Evolutionary conservation across 2,888 invertebrate species (phyloP), one percentile per base, ranked within the genome.

Genomic region (Conistra vaccinii): DNA sequence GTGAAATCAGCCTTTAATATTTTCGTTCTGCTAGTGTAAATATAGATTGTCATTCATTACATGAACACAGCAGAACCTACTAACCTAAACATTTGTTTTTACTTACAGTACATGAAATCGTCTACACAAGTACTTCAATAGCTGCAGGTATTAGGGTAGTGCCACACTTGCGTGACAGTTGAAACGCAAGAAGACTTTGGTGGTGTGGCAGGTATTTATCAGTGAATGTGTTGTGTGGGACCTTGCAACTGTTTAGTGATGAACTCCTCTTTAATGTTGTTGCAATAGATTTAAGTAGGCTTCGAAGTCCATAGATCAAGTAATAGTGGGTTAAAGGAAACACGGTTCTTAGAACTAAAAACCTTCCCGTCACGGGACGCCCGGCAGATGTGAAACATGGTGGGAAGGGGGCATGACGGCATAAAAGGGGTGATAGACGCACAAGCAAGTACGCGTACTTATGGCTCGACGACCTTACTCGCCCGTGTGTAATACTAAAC

Each of bases 81-180:
- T 55, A 78, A 57, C 32, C 4, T 48, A 29, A 35, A 32, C 17
- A 23, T n/a, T 26, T 75, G 74, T 79, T 72, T 85, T 76, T 81
- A 35, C 66, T 92, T 92, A n/a, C 93, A 94, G 93, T 74, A 92
- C 94, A 92, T 94, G 93, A 94, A 89, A 75, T 35, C 76, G 42
- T 32, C 58, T 67, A 26, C 23, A 57, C 53, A 75, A 75, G 66
- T 55, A 48, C 73, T 66, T 55, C 81, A 53, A 32, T 45, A 76
- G 42, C 81, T 72, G 76, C 81, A 68, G 81, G 77, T 85, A 70
- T 81, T 85, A 90, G 85, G 74, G 65, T 80, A 84, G 83, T 79
- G 76, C 73, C 79, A 80, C 81, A 83, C 61, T 73, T 61, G 79
- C 76, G 63, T 42, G 12, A n/a, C 51, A 62, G 35, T 26, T 42